A percentile compares a stretch with the other conserved stretches of the same genome.
phyloP scores from a whole-genome alignment of 2,888 invertebrate species.

The Torymus auratus region DNA sequence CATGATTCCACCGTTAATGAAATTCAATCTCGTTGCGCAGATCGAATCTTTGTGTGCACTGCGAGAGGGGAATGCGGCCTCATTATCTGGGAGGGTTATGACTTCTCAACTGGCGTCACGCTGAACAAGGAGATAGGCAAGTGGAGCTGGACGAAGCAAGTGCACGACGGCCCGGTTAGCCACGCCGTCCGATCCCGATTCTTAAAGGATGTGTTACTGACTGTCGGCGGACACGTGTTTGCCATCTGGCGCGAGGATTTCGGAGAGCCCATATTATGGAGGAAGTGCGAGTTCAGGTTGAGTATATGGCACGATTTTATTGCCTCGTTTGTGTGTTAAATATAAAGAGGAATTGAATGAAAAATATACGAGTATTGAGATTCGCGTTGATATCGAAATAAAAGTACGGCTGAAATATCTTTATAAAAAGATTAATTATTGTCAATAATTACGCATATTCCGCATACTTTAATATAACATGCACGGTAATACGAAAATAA shows the following conservation, averaged over 20 bases:
- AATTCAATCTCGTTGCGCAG: conserved; percentile 24
- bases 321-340: no score
- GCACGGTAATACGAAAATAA: no score
- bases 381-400: no score
- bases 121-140: conserved; percentile 80
- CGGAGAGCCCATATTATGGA: conserved; percentile 82
- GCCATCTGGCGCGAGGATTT: conserved; percentile 86
- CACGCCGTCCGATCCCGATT: conserved; percentile 81
- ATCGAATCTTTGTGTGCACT: conserved; percentile 67
- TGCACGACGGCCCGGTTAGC: conserved; percentile 86
- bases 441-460: no score
- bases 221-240: conserved; percentile 86
- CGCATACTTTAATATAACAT: no score
- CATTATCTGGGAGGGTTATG: conserved; percentile 83
- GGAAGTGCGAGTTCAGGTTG: conserved; percentile 78
- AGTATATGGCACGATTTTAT: background rate
- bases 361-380: no score
- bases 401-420: no score
- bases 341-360: no score
- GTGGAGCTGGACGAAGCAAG: conserved; percentile 76
- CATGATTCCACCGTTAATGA: no score
- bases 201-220: conserved; percentile 81
- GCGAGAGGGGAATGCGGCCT: conserved; percentile 76
- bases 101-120: conserved; percentile 81
- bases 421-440: no score